A percentile compares a stretch with the other conserved stretches of the same genome.
phyloP scores from a whole-genome alignment of 1,140 invertebrate species.

The Papilio polytes region DNA sequence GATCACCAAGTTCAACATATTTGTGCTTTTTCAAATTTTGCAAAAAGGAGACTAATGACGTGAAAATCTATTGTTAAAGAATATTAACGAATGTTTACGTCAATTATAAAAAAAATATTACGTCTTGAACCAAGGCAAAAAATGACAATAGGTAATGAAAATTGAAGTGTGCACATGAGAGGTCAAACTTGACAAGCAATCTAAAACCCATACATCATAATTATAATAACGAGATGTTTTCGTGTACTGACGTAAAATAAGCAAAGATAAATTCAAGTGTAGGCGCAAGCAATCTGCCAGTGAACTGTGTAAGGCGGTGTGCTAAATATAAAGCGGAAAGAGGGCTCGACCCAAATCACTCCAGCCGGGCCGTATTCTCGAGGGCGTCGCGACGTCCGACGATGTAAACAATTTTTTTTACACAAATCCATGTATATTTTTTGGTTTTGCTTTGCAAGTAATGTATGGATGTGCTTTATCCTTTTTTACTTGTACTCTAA shows the following conservation, averaged over 20 bases:
- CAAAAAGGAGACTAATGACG: too few relatives aligned
- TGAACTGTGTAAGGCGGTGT: neutral
- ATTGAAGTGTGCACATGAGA: too few relatives aligned
- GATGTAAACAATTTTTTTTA: neutral
- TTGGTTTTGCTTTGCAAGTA: neutral
- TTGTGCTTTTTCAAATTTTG: too few relatives aligned
- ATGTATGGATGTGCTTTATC: neutral
- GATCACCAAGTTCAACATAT: too few relatives aligned
- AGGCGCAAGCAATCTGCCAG: neutral
- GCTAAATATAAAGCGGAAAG: constrained; percentile 16
- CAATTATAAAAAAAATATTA: too few relatives aligned
- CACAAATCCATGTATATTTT: neutral
- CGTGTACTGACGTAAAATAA: neutral
- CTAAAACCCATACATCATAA: neutral
- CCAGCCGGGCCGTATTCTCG: constrained; percentile 12
- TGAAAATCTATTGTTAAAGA: too few relatives aligned
- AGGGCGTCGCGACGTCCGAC: neutral
- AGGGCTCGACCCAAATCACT: constrained; percentile 31
- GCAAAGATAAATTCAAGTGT: neutral
- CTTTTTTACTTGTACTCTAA: neutral
- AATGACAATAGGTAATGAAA: too few relatives aligned
- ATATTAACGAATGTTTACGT: too few relatives aligned
- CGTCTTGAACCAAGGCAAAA: too few relatives aligned
- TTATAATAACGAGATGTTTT: neutral
- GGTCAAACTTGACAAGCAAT: too few relatives aligned